Conservation (phyloP, 2,797 vertebrate species). For the Sciurus carolinensis region DNA sequence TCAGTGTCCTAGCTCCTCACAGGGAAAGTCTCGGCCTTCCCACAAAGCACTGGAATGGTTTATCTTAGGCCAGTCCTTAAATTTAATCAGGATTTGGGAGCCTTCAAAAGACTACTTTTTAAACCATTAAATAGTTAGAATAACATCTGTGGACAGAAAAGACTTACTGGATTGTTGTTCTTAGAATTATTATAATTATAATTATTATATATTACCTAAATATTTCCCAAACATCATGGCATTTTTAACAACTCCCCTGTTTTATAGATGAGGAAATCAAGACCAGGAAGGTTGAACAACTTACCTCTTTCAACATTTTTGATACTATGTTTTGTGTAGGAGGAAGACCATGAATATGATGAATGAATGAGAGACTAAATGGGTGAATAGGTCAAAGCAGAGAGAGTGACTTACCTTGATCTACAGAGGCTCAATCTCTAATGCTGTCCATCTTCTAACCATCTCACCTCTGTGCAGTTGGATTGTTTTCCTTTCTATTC, state of each 20-base stretch:
- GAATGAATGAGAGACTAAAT: neutral
- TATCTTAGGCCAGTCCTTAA: neutral
- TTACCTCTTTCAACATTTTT: constrained; percentile 7
- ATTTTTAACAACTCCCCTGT: neutral
- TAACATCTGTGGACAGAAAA: neutral
- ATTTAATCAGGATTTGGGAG: neutral
- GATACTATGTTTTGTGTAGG: neutral
- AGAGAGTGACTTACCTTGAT: neutral
- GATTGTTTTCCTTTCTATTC: constrained; percentile 29
- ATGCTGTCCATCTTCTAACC: neutral
- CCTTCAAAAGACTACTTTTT: neutral
- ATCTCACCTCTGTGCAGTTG: rapidly evolving
- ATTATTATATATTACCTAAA: constrained; percentile 11
- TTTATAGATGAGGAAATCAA: constrained; percentile 60
- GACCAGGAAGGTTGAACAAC: neutral
- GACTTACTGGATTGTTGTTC: neutral
- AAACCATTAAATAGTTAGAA: neutral
- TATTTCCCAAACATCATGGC: neutral
- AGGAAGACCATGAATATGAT: neutral
- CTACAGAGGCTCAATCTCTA: neutral
- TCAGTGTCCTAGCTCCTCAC: neutral
- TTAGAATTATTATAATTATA: neutral
- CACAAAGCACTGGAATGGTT: neutral
- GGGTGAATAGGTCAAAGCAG: neutral
- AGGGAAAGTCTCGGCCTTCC: neutral